A percentile compares a stretch with the other conserved stretches of the same genome.
Conservation (phyloP, 1,140 invertebrate species). For the Saxidomus purpurata region DNA sequence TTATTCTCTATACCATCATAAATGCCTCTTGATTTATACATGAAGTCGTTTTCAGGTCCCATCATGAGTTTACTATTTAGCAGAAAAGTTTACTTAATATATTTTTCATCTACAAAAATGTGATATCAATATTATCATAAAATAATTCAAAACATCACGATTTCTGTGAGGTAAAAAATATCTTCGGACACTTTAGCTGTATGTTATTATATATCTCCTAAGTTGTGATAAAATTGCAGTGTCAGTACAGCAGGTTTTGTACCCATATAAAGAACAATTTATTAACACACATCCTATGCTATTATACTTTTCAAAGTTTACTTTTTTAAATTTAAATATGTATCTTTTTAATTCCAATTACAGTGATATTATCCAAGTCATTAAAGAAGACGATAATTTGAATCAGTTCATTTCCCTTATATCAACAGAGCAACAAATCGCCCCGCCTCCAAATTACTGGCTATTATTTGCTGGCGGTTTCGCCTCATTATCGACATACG, state of each 20-base stretch:
- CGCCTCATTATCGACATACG: background rate
- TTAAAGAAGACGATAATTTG: background rate
- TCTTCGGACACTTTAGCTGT: no score
- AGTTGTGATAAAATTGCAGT: no score
- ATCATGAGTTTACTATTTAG: no score
- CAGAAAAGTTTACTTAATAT: no score
- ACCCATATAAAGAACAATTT: no score
- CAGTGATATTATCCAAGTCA: background rate
- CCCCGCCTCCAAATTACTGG: background rate
- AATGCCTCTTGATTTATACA: background rate
- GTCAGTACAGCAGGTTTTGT: no score
- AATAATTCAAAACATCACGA: no score
- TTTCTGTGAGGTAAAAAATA: no score
- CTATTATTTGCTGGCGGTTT: background rate
- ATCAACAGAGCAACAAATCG: background rate
- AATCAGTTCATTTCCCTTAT: conserved; percentile 3
- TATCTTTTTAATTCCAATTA: background rate
- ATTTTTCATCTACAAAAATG: no score
- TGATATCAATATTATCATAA: no score
- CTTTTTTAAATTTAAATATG: background rate
- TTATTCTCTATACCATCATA: background rate
- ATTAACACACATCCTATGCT: no score
- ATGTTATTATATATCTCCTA: no score
- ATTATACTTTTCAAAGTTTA: background rate
- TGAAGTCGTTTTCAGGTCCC: background rate